These are phyloP conservation scores for Hydropsyche betteni DNA, from an alignment of 2,888 invertebrate genomes.

Conservation along the genomic window DNA sequence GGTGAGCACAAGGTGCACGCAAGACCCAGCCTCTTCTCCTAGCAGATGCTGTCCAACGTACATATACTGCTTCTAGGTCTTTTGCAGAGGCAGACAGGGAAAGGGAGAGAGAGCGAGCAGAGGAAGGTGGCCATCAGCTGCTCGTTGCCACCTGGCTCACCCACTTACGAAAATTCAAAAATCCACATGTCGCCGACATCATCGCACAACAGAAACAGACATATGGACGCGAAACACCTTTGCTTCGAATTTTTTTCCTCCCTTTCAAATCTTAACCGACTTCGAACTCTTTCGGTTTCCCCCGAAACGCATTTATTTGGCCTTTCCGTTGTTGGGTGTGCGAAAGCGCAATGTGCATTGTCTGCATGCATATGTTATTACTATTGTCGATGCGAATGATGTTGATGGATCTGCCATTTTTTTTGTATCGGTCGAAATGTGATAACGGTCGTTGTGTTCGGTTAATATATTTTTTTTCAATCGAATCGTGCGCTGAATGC, in stretches of 20 bases:
- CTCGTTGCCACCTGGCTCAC: slow-evolving; percentile 39
- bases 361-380: no score
- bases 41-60: slow-evolving; percentile 33
- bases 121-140: slow-evolving; percentile 34
- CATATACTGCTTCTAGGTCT: slow-evolving; percentile 12
- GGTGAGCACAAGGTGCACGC: slow-evolving; percentile 35
- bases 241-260: background rate
- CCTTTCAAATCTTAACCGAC: slow-evolving; percentile 15
- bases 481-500: no score
- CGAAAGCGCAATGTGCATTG: no score
- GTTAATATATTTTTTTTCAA: no score
- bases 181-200: slow-evolving; percentile 38
- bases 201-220: slow-evolving; percentile 8
- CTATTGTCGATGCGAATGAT: no score
- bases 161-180: slow-evolving; percentile 35
- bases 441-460: no score
- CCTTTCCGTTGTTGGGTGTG: no score
- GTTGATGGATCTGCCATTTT: no score
- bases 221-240: slow-evolving; percentile 21
- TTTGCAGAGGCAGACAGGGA: background rate
- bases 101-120: no score
- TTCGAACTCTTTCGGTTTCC: background rate
- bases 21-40: slow-evolving; percentile 27
- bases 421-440: no score
- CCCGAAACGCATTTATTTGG: no score